phyloP scores from a whole-genome alignment of 2,888 invertebrate species.

The Eupsilia transversa region DNA sequence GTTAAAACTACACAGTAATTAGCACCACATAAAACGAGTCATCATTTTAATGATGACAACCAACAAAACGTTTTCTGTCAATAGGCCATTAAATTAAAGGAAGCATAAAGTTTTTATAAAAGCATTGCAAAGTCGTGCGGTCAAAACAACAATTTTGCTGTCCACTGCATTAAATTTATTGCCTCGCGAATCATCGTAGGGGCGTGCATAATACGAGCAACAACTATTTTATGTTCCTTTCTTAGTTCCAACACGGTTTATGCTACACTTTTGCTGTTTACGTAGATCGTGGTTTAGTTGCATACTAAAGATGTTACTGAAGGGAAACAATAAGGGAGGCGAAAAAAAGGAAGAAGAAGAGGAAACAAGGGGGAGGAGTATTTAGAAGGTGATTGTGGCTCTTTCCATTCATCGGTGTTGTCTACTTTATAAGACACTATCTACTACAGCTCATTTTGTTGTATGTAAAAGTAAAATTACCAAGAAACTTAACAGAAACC shows the following conservation, averaged over 20 bases:
- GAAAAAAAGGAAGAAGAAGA: too few species aligned
- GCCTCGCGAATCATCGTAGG: slow-evolving; percentile 86
- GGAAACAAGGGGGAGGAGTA: too few species aligned
- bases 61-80: slow-evolving; percentile 77
- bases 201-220: slow-evolving; percentile 88
- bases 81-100: slow-evolving; percentile 80
- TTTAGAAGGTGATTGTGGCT: slow-evolving; percentile 41
- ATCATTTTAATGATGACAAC: slow-evolving; percentile 75
- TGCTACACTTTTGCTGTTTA: slow-evolving; percentile 77
- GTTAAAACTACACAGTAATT: slow-evolving; percentile 67
- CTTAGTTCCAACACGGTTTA: slow-evolving; percentile 77
- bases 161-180: slow-evolving; percentile 89
- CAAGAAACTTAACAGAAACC: not conserved
- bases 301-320: slow-evolving; percentile 38
- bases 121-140: slow-evolving; percentile 82
- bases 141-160: slow-evolving; percentile 90
- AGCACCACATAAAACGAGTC: slow-evolving; percentile 66
- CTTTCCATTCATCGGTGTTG: slow-evolving; percentile 29
- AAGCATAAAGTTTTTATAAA: slow-evolving; percentile 76
- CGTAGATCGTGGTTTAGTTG: slow-evolving; percentile 57
- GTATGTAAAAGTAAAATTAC: not conserved
- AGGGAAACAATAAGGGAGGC: slow-evolving; percentile 36
- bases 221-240: slow-evolving; percentile 87
- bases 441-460: not conserved
- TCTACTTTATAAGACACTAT: slow-evolving; percentile 18